Percentiles rank a stretch among this genome's conserved stretches.
Conservation (phyloP, 2,797 vertebrate genomes). For the Glossophaga mutica region DNA sequence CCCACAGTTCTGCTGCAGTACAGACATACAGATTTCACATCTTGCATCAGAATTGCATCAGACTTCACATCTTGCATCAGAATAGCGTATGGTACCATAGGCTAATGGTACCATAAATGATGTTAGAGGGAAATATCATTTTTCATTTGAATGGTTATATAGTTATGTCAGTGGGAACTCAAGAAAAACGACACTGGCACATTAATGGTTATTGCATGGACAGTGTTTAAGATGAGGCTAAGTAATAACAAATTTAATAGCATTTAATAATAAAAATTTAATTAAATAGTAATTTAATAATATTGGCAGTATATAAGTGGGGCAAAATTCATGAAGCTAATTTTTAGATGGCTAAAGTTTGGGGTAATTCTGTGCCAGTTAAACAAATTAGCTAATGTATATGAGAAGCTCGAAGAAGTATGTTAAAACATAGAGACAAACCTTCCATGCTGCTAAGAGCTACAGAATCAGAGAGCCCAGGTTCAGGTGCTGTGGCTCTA, state of each 20-base stretch:
- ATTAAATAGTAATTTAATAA: constrained; percentile 4
- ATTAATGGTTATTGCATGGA: neutral
- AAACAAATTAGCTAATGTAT: neutral
- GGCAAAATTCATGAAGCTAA: neutral
- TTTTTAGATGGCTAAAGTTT: neutral
- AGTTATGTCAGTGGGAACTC: neutral
- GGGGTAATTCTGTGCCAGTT: neutral
- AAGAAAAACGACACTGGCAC: constrained; percentile 8
- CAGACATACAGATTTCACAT: neutral
- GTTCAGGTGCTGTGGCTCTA: neutral
- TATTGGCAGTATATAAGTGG: neutral
- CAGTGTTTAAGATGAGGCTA: constrained; percentile 1
- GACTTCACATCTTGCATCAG: neutral
- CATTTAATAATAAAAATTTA: neutral
- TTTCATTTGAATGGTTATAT: neutral
- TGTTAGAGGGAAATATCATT: neutral
- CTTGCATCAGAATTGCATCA: neutral
- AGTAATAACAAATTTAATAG: neutral
- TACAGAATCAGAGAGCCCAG: neutral
- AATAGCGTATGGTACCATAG: neutral
- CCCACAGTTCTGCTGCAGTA: neutral
- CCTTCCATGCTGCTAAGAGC: neutral
- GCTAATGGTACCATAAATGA: neutral
- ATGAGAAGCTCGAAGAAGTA: neutral
- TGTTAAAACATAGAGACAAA: neutral